Percentiles rank a stretch among this genome's conserved stretches.
Evolutionary conservation across 2,797 vertebrate genomes (phyloP).

Genomic region (Pipistrellus nathusii): DNA sequence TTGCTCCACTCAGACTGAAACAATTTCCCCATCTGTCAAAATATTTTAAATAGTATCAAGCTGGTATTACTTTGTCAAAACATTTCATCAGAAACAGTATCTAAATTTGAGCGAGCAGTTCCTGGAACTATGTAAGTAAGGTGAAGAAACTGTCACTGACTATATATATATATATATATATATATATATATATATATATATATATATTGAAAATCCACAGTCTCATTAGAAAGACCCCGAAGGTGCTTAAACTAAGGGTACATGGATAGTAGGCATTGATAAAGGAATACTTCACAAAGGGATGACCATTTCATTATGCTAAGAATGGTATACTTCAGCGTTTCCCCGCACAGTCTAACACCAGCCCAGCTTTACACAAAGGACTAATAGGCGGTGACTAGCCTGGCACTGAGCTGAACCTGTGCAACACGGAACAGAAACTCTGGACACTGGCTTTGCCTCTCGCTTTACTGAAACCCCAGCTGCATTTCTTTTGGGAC

Average conservation of each 20-base stretch:
- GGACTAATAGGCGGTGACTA: no score
- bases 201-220: constrained; percentile 47
- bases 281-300: constrained; percentile 44
- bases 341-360: background rate
- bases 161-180: constrained; percentile 40
- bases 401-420: no score
- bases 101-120: constrained; percentile 86
- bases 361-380: background rate
- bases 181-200: constrained; percentile 18
- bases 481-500: no score
- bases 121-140: constrained; percentile 82
- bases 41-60: constrained; percentile 88
- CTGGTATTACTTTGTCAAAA: constrained; percentile 88
- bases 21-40: constrained; percentile 88
- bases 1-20: constrained; percentile 85
- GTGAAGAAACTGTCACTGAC: constrained; percentile 83
- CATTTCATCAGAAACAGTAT: constrained; percentile 86
- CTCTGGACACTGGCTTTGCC: no score
- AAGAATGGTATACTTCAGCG: background rate
- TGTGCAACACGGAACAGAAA: no score
- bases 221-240: constrained; percentile 71
- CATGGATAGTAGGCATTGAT: background rate
- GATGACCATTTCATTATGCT: constrained; percentile 29
- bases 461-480: no score
- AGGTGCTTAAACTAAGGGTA: constrained; percentile 69